Percentiles rank a stretch among this genome's conserved stretches.
phyloP scores from a whole-genome alignment of 1,140 invertebrate genomes.

The Geopemphigus sp. region DNA sequence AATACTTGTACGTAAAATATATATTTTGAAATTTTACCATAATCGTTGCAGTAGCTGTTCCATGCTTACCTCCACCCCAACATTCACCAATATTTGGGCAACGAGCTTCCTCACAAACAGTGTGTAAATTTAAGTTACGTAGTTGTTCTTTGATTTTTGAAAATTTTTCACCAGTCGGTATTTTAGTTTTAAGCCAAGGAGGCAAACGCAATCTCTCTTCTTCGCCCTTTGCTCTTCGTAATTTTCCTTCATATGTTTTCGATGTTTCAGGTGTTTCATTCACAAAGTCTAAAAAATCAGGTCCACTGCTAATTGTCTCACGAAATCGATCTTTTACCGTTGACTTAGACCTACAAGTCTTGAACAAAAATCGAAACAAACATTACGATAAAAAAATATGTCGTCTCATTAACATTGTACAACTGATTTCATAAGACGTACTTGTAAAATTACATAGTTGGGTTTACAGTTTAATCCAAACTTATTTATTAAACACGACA shows the following conservation, averaged over 20 bases:
- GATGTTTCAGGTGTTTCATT: conserved; percentile 40
- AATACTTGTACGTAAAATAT: background rate
- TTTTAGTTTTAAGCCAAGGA: conserved; percentile 95
- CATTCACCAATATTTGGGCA: conserved; percentile 99
- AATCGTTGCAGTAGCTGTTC: conserved; percentile 84
- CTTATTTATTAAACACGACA: conserved; percentile 24
- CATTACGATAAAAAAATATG: background rate
- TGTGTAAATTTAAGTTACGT: conserved; percentile 85
- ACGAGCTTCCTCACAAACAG: conserved; percentile 97
- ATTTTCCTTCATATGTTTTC: conserved; percentile 73
- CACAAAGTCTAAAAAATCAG: conserved; percentile 64
- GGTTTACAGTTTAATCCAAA: conserved; percentile 26
- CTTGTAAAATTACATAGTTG: conserved; percentile 6
- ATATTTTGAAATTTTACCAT: conserved; percentile 65
- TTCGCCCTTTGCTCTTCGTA: conserved; percentile 82
- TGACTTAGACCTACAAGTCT: conserved; percentile 45
- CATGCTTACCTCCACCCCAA: conserved; percentile 92
- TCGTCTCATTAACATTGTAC: background rate
- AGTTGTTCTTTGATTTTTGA: conserved; percentile 83
- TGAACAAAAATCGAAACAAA: background rate
- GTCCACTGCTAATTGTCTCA: conserved; percentile 64
- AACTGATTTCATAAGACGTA: background rate
- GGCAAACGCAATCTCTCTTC: conserved; percentile 80
- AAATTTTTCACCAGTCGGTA: conserved; percentile 86
- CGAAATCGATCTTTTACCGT: conserved; percentile 54